Evolutionary conservation across 2,113 vertebrate genomes (phyloP), one percentile per base, ranked within the genome.

Genomic region (Stegostoma tigrinum): DNA sequence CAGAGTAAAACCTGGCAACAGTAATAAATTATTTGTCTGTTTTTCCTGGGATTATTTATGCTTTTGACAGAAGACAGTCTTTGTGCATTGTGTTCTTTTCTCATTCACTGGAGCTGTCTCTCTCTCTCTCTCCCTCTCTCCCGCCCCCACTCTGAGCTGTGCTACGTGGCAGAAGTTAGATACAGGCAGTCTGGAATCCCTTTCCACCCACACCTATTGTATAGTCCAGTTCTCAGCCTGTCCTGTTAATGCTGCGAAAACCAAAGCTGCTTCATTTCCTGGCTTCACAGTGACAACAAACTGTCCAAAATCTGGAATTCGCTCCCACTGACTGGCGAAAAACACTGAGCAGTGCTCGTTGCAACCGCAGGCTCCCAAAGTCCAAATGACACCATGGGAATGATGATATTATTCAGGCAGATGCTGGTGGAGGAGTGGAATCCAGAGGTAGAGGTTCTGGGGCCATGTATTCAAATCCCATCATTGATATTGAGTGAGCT

Each of bases 81-180:
- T 34, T 3, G 4, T 3, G 23, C 5, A 10, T n/a, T 66, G n/a
- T 17, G 89, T 3, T 66, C 52, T 61, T 90, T 34, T 52, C 55
- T n/a, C 55, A 23, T 4, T 30, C 30, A 19, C 89, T 0, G 34
- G 67, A 21, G 34, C 34, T 93, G 1, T 27, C 2, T 7, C 23
- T 55, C 23, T 48, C 42, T 30, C 24, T 19, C 85, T 7, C 21
- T 14, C 4, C 1, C 14, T 2, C 24, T 14, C 24, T 2, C 61
- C 23, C 61, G 5, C 61, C 34, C 89, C 30, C 55, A 38, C 23
- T 2, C 61, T 10, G 17, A 23, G 21, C 55, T 8, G n/a, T 93
- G 89, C 89, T 61, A 93, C 89, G 89, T 93, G 6, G 89, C 61
- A 67, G 34, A 93, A 66, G 34, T 34, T 93, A 61, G 89, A 93